Evolutionary conservation across 2,797 vertebrate species (phyloP), one percentile per base, ranked within the genome.

Genomic region (Xenops minutus): DNA sequence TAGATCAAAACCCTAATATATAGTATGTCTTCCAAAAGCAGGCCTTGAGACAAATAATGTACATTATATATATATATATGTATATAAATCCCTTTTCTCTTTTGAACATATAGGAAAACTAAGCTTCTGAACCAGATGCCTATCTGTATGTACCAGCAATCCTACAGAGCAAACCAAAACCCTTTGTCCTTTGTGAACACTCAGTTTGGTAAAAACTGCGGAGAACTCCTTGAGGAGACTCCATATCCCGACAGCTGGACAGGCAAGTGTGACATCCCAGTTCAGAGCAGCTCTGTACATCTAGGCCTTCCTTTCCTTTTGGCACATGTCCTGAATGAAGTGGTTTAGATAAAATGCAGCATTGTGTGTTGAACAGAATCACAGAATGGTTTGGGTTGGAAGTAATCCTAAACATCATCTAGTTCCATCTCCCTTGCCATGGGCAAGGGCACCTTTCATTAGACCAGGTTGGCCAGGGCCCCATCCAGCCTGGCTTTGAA

Each of bases 161-260:
- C 7, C 15, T 55, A 46, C 6, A 62, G 10, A 54, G 52, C 24
- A 58, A 67, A 30, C 12, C 58, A 29, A 79, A 89, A 9, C 2
- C 1, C 14, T 72, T 49, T 72, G 8, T 71, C 48, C 27, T 71
- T 58, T 59, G n/a, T 67, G 76, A 64, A 19, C 27, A 59, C 15
- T 36, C 4, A 8, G 15, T 72, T 83, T 39, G 27, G 24, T 34
- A 32, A 63, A 41, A 23, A 51, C 55, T 72, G 39, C 8, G 46
- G 37, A 77, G 36, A 64, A 61, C 21, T 46, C 13, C 23, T 34
- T 24, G 34, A 14, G 44, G 23, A 80, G 14, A 55, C 2, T 66
- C 30, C 0, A 0, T n/a, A 26, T 51, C 14, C 64, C 73, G 0
- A 1, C 19, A 56, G n/a, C 30, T 37, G 36, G 27, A 36, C 1